Evolutionary conservation across 2,797 vertebrate species (phyloP), one percentile per base, ranked within the genome.

Genomic region (Hirundo rustica): DNA sequence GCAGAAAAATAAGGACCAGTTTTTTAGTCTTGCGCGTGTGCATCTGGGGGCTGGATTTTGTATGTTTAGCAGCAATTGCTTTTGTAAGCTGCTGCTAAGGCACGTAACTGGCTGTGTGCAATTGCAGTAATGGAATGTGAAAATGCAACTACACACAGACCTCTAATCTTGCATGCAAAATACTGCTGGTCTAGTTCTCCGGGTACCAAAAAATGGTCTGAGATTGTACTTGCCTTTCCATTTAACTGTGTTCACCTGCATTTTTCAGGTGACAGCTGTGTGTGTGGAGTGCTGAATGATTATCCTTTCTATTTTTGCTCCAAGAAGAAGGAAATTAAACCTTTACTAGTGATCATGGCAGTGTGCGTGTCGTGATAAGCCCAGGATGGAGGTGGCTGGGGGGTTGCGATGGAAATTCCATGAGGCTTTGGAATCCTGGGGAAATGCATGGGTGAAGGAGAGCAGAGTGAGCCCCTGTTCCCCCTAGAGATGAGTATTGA

Each of bases 111-210:
- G 88, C 96, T 34, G 64, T 86, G 91, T 92, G 95, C 94, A 95
- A 70, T 96, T 94, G 95, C 95, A 91, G 92, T 96, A 92, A 95
- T 86, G 91, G 95, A 94, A 95, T 93, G 95, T 81, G 84, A 95
- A 93, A 96, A 92, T 84, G 95, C 95, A 95, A 83, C 94, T 81
- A 7, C 87, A 65, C 87, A 57, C 73, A 86, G 95, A 81, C 91
- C 85, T 88, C 85, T 96, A 95, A 96, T 91, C 95, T 93, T 82
- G 91, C 85, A 93, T 97, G 95, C 96, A 95, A 96, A 94, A 81
- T 67, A 94, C 64, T 38, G 64, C 89, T 74, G 45, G 85, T 96
- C 88, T 86, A 3, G 91, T 73, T 94, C 92, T 93, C 95, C 79
- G 71, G 85, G 70, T 94, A 91, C 85, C 95, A 90, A 97, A 64